Percentiles rank a stretch among this genome's conserved stretches.
Evolutionary conservation across 30 jellyfish, hydroid and myxozoan genomes (phyloP).

Genomic region (Nemopilema nomurai): DNA sequence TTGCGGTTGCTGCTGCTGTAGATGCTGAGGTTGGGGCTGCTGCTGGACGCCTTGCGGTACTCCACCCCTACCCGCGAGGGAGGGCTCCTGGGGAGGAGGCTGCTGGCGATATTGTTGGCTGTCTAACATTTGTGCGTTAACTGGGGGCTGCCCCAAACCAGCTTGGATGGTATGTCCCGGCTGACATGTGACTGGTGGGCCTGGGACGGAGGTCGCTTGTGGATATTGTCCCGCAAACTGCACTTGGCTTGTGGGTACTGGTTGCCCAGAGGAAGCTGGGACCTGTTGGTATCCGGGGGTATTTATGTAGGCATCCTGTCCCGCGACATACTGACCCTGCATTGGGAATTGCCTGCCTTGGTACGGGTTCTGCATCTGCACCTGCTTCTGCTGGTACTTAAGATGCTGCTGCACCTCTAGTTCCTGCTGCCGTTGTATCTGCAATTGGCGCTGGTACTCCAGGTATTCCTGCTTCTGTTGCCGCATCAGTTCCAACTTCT

Average conservation of each 20-base stretch:
- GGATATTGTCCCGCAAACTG: conserved; percentile 49
- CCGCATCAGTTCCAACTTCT: conserved; percentile 93
- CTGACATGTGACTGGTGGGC: neutral
- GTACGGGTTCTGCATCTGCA: conserved; percentile 23
- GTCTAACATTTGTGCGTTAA: conserved; percentile 12
- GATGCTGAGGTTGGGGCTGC: too few relatives aligned
- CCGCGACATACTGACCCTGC: conserved; percentile 28
- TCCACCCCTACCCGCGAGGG: neutral
- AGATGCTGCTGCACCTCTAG: conserved; percentile 86
- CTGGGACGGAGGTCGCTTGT: conserved; percentile 24
- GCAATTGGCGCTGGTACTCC: conserved; percentile 94
- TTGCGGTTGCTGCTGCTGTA: too few relatives aligned
- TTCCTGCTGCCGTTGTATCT: conserved; percentile 93
- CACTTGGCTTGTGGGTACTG: conserved; percentile 14
- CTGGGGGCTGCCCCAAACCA: conserved; percentile 18
- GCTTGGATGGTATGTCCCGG: conserved; percentile 13
- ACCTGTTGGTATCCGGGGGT: conserved; percentile 9
- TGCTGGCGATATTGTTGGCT: conserved; percentile 45
- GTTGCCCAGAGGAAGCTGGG: conserved; percentile 21
- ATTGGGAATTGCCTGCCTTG: conserved; percentile 23
- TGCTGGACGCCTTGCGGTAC: conserved; percentile 24
- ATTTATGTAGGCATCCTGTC: conserved; percentile 10
- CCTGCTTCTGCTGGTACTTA: conserved; percentile 78
- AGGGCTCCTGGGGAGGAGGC: conserved; percentile 21
- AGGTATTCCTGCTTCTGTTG: conserved; percentile 98